phyloP scores from a whole-genome alignment of 2,797 vertebrate species.

The Okamejei kenojei region DNA sequence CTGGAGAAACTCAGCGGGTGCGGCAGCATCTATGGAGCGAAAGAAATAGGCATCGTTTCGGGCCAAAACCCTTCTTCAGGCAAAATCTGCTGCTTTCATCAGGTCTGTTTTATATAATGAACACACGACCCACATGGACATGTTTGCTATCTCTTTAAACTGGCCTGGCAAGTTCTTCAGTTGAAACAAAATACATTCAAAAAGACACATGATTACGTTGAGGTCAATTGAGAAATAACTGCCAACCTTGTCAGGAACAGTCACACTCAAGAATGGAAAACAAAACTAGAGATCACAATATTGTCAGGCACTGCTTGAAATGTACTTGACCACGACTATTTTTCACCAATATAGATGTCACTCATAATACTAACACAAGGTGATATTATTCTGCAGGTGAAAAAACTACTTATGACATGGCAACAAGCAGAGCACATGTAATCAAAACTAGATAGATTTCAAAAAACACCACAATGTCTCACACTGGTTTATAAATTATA shows the following conservation, averaged over 20 bases:
- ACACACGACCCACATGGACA: not conserved
- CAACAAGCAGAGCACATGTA: not conserved
- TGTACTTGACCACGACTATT: not conserved
- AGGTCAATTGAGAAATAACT: not conserved
- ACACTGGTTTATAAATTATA: too few species aligned
- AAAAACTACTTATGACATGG: not conserved
- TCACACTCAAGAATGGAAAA: not conserved
- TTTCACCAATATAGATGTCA: not conserved
- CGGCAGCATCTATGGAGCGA: too few species aligned
- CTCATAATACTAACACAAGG: not conserved
- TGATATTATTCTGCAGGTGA: not conserved
- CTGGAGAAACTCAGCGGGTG: too few species aligned
- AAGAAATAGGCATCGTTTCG: too few species aligned
- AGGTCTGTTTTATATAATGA: not conserved
- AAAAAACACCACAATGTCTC: not conserved
- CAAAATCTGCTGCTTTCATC: not conserved
- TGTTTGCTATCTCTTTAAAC: not conserved
- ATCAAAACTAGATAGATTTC: not conserved
- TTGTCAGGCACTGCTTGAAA: not conserved
- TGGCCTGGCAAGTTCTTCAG: not conserved
- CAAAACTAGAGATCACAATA: not conserved
- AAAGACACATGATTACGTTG: not conserved
- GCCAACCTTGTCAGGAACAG: not conserved
- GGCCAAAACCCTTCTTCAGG: too few species aligned
- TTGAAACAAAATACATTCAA: not conserved